Conservation (phyloP, 2,113 vertebrate genomes). For the Donacobius atricapilla region DNA sequence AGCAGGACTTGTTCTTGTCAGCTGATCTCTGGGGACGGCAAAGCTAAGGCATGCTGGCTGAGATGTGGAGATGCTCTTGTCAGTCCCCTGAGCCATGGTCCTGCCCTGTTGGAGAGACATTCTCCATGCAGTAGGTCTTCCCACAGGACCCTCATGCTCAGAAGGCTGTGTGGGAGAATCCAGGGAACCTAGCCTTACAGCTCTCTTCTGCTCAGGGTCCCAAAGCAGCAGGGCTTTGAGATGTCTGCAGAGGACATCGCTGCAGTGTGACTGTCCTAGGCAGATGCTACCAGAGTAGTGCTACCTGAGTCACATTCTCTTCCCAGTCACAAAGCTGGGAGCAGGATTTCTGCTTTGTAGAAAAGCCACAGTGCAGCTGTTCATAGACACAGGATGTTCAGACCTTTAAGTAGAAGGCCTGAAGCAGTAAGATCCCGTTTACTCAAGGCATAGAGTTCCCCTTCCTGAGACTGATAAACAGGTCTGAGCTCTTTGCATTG, state of each 20-base stretch:
- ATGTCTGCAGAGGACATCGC: background rate
- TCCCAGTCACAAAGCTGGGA: background rate
- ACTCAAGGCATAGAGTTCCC: background rate
- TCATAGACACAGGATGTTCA: background rate
- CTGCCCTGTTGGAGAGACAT: background rate
- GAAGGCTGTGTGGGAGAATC: background rate
- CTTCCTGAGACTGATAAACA: background rate
- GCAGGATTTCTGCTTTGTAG: background rate
- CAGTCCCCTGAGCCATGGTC: background rate
- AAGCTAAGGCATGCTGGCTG: background rate
- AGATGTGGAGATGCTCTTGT: background rate
- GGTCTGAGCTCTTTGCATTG: background rate
- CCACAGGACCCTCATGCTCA: rapidly evolving
- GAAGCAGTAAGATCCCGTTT: background rate
- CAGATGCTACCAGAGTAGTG: background rate
- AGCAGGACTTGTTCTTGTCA: background rate
- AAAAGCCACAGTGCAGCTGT: background rate
- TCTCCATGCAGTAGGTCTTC: background rate
- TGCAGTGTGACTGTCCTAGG: background rate
- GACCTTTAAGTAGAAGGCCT: background rate
- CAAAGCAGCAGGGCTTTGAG: background rate
- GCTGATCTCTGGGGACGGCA: background rate
- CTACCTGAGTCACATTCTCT: background rate
- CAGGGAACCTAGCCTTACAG: background rate
- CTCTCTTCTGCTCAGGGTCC: background rate